Base-by-base conservation (phyloP, 2,113 vertebrate genomes). In the Desmodus rotundus region DNA sequence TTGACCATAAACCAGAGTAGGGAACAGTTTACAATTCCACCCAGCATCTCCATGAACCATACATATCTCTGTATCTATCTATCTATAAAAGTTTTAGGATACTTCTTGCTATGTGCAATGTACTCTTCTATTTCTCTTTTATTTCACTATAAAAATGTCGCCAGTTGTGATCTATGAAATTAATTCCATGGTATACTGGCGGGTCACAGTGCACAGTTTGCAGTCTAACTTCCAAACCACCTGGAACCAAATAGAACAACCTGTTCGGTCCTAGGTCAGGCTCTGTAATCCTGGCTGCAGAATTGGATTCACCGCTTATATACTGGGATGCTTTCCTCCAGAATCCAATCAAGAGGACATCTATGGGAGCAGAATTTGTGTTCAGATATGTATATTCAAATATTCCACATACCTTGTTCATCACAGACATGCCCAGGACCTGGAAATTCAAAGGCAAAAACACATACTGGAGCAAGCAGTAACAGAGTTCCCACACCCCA, bases 401-500 rank as follows among this genome's bases (percentile, higher is more conserved):
- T 65, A 43, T 22, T 20, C 74, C 19, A 89, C 97, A 74, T 94
- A 98, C 98, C 96, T 98, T 98, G 67, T 96, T 97, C 33, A 97
- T 73, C 73, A 98, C 77, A 76, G 97, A 94, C 84, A 98, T 31
- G 33, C 98, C 97, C 74, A 98, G 94, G 41, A 98, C 93, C 97
- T 98, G 93, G 83, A 96, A 96, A 94, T 91, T 28, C 38, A 96
- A 97, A 95, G 26, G 74, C 16, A 92, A 95, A 96, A 91, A 43
- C 61, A 97, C 72, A 81, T 6, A 41, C 12, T 61, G 38, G 31
- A 95, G 20, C 47, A 70, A 61, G 52, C 26, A 68, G 56, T 63
- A 7, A 47, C 50, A 24, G 22, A 77, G 8, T 14, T 58, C 8
- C 14, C 5, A 28, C 26, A 19, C 22, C 14, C 56, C 76, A 58